Conservation (phyloP, 2,888 invertebrate species). For the Ophion costatus region DNA sequence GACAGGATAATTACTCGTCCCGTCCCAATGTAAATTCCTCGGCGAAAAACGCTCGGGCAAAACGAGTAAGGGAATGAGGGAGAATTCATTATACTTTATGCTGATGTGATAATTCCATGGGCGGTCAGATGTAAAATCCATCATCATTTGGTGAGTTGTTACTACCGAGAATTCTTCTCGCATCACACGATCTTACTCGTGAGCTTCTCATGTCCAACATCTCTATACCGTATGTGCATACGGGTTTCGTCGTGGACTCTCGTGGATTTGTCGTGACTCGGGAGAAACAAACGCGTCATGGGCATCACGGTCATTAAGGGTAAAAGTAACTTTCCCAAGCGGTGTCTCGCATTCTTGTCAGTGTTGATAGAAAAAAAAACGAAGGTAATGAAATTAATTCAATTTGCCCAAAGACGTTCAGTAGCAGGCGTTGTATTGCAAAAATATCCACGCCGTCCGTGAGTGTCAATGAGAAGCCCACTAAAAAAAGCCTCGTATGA, state of each 20-base stretch:
- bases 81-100: conserved; percentile 60
- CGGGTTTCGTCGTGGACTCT: conserved; percentile 18
- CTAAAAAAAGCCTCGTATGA: too few species aligned
- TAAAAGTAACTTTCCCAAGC: conserved; percentile 6
- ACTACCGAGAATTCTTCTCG: conserved; percentile 36
- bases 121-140: conserved; percentile 59
- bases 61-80: conserved; percentile 17
- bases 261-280: conserved; percentile 51
- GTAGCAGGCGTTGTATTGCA: too few species aligned
- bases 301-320: conserved; percentile 13
- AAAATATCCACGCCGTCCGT: too few species aligned
- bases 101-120: conserved; percentile 65
- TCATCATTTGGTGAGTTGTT: conserved; percentile 61
- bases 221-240: background rate
- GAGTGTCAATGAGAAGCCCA: too few species aligned
- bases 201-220: too few species aligned
- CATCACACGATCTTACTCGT: too few species aligned
- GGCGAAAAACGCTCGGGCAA: background rate
- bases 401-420: too few species aligned
- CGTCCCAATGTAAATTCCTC: conserved; percentile 37
- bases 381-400: too few species aligned
- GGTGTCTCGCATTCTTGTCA: background rate
- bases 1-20: conserved; percentile 60
- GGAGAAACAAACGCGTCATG: conserved; percentile 51
- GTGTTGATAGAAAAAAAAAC: too few species aligned